Evolutionary conservation across 2,113 vertebrate genomes (phyloP).

Genomic region (Oncorhynchus clarkii): DNA sequence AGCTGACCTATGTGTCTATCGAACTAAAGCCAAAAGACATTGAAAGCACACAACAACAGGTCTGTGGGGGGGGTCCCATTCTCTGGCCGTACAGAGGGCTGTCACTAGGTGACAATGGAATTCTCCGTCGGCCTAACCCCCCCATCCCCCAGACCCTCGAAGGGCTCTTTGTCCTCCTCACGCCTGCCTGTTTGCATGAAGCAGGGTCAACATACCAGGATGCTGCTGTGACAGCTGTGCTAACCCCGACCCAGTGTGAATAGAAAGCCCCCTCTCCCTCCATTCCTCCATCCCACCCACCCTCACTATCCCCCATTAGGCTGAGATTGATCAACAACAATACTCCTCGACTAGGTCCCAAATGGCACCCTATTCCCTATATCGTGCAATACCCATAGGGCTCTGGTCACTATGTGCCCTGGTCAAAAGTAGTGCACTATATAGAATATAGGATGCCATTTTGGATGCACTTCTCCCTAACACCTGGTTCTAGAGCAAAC

Average conservation of each 20-base stretch:
- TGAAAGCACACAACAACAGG: constrained; percentile 3
- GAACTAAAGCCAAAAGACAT: neutral
- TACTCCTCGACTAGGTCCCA: neutral
- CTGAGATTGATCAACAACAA: constrained; percentile 8
- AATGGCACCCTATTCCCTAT: neutral
- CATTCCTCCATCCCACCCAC: neutral
- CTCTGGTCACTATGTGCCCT: too few species aligned
- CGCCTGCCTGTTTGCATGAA: constrained; percentile 27
- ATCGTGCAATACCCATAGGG: too few species aligned
- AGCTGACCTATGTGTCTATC: neutral
- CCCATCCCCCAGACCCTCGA: constrained; percentile 20
- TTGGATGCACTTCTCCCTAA: neutral
- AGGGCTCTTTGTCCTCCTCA: constrained; percentile 9
- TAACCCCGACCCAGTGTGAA: constrained; percentile 16
- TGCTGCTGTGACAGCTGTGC: constrained; percentile 52
- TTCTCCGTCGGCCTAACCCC: constrained; percentile 8
- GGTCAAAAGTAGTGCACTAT: too few species aligned
- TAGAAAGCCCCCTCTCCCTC: neutral
- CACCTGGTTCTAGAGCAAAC: constrained; percentile 1
- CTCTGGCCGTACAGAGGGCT: constrained; percentile 19
- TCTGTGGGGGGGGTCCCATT: neutral
- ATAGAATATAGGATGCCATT: too few species aligned
- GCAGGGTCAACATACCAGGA: constrained; percentile 53
- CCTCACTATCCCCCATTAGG: constrained; percentile 7
- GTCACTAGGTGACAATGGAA: constrained; percentile 38